Evolutionary conservation across 2,888 invertebrate genomes (phyloP), one percentile per base, ranked within the genome.

Genomic region (Drosophila mulleri): DNA sequence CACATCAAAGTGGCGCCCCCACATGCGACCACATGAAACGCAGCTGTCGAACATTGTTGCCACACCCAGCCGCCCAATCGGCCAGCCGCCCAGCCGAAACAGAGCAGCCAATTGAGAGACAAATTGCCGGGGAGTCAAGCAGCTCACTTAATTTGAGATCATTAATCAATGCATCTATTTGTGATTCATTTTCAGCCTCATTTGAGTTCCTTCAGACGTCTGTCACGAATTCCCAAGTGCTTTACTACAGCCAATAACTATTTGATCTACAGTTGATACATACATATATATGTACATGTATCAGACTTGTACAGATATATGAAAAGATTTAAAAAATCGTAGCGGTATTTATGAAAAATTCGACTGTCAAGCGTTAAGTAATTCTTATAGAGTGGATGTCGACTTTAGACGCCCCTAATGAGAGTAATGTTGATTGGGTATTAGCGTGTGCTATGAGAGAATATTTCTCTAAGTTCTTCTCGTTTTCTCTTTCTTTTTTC

Each of bases 1-100:
- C 59, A 68, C 69, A 63, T 64, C 64, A 69, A 68, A 72, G 68
- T 68, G 54, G 62, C 61, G 42, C 66, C 61, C 57, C 18, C 53
- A 58, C n/a, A 16, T 18, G 56, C 14, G 29, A 72, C 50, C 59
- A 64, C 69, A 72, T 60, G 50, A 60, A 39, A 52, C 35, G 56
- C 23, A 26, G 56, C 29, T 44, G 37, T 48, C 44, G 37, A 32
- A 68, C 71, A 58, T 59, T 72, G 72, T 63, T 64, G 60, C 37
- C 32, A 3, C 48, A 39, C n/a, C 39, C 29, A 7, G 29, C 29
- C 29, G 29, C 8, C 29, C 29, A 29, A 1, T 6, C 26, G 2
- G 20, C 20, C 20, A 1, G 26, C 26, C 20, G 20, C 20, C 20
- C 20, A 23, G 26, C 18, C 2, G 29, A 8, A 44, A 61, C 64